These are phyloP conservation scores for Cephus pygmeus DNA, from an alignment of 2,888 invertebrate species.

Conservation along the genomic window DNA sequence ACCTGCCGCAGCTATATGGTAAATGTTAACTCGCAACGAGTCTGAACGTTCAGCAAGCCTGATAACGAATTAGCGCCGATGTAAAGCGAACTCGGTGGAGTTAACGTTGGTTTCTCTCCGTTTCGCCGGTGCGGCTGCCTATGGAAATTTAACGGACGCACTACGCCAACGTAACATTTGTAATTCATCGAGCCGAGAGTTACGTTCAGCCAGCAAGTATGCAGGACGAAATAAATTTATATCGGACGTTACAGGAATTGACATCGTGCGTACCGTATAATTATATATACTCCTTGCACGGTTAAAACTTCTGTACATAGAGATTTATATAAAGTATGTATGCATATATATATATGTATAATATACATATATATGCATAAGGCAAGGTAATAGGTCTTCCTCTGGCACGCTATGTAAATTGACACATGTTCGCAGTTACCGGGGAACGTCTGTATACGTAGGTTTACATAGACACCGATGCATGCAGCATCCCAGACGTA, in stretches of 20 bases:
- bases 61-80: constrained; percentile 38
- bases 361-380: constrained; percentile 17
- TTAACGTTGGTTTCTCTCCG: constrained; percentile 21
- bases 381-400: constrained; percentile 45
- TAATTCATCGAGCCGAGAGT: constrained; percentile 44
- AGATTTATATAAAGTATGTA: not conserved
- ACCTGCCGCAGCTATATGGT: not conserved
- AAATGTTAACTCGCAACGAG: not conserved
- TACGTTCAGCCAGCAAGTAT: constrained; percentile 22
- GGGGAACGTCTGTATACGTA: constrained; percentile 11
- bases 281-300: not conserved
- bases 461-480: constrained; percentile 26
- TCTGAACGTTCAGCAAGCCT: constrained; percentile 18
- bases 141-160: constrained; percentile 48
- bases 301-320: not conserved
- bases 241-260: constrained; percentile 14
- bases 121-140: constrained; percentile 30
- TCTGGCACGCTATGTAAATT: constrained; percentile 40
- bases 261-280: not conserved
- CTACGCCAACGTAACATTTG: constrained; percentile 46
- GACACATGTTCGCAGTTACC: constrained; percentile 40
- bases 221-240: constrained; percentile 45
- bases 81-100: constrained; percentile 19
- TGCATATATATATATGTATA: constrained; percentile 1
- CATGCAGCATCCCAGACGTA: constrained; percentile 18